These are phyloP conservation scores for Podocnemis expansa DNA, from an alignment of 2,113 vertebrate genomes.

Conservation along the genomic window DNA sequence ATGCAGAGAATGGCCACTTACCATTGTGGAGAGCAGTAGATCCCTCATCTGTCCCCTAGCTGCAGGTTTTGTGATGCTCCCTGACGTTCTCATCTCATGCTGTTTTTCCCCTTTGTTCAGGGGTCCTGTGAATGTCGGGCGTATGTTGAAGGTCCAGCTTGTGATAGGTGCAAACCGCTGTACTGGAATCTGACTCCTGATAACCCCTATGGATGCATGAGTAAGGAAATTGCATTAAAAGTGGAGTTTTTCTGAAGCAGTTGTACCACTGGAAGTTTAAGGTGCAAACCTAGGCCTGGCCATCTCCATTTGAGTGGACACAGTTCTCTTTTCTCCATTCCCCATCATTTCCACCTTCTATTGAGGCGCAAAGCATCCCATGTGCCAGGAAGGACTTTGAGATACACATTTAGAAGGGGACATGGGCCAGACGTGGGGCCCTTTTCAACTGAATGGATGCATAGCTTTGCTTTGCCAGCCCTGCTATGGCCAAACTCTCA, in stretches of 20 bases:
- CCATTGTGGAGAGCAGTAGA: neutral
- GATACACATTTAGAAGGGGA: accelerated
- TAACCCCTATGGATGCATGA: conserved; percentile 86
- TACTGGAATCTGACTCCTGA: conserved; percentile 94
- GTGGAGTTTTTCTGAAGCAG: neutral
- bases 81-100: neutral
- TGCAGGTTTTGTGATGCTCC: accelerated
- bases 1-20: accelerated
- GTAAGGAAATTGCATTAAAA: conserved; percentile 78
- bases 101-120: conserved; percentile 63
- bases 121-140: conserved; percentile 85
- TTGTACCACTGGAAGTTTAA: neutral
- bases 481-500: neutral
- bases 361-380: neutral
- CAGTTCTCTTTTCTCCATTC: neutral
- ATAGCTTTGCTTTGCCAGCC: neutral
- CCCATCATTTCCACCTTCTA: neutral
- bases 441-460: neutral
- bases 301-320: neutral
- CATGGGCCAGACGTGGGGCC: neutral
- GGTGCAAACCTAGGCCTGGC: neutral
- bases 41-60: too few relatives aligned
- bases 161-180: conserved; percentile 90
- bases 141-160: conserved; percentile 87
- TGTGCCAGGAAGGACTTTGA: neutral